Percentiles rank a stretch among this genome's conserved stretches.
Evolutionary conservation across 2,888 invertebrate species (phyloP).

Genomic region (Entomobrya proxima): DNA sequence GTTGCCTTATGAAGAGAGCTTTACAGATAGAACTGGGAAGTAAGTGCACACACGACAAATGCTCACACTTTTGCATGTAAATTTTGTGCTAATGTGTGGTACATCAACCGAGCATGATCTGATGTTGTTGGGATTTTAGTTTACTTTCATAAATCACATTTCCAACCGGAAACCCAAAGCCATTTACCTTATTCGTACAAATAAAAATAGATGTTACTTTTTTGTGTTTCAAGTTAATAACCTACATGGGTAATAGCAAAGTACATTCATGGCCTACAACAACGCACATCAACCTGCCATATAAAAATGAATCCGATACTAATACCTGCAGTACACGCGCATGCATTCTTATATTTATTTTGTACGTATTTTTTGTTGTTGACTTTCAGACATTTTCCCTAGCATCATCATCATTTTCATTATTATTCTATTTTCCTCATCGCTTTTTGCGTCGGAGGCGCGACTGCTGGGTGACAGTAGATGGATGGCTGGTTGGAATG

Average conservation of each 20-base stretch:
- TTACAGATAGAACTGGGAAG: no score
- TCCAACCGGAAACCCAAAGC: conserved; percentile 59
- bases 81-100: not conserved
- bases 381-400: conserved; percentile 38
- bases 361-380: conserved; percentile 25
- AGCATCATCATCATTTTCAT: conserved; percentile 17
- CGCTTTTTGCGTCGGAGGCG: conserved; percentile 53
- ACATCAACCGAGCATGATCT: not conserved
- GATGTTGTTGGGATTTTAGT: not conserved
- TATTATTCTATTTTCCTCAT: conserved; percentile 29
- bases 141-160: conserved; percentile 25
- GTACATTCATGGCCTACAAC: not conserved
- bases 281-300: not conserved
- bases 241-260: not conserved
- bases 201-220: conserved; percentile 22
- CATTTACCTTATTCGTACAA: conserved; percentile 48
- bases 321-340: not conserved
- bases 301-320: not conserved
- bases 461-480: conserved; percentile 64
- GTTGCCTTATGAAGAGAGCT: conserved; percentile 4
- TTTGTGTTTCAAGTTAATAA: not conserved
- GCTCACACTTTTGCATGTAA: no score
- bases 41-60: no score
- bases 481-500: conserved; percentile 67
- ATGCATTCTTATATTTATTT: not conserved